Evolutionary conservation across 2,797 vertebrate species (phyloP).

Genomic region (Trachops cirrhosus): DNA sequence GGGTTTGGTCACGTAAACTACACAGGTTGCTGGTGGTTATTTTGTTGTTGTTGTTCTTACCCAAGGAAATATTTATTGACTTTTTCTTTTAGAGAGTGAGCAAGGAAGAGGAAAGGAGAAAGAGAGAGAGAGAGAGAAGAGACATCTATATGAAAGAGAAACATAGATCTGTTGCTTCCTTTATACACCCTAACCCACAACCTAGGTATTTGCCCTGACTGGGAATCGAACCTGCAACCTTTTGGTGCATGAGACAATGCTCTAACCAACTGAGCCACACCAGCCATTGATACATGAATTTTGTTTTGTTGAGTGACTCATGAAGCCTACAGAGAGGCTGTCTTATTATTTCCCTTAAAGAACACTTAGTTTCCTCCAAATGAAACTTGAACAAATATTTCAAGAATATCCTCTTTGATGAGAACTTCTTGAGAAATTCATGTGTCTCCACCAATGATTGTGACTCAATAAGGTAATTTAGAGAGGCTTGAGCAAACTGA

Average conservation of each 20-base stretch:
- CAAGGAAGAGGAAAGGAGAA: neutral
- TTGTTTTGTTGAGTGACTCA: neutral
- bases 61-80: neutral
- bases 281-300: neutral
- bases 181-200: neutral
- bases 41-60: neutral
- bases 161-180: neutral
- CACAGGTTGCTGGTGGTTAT: neutral
- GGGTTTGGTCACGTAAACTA: neutral
- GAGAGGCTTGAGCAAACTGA: neutral
- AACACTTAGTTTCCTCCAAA: neutral
- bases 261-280: neutral
- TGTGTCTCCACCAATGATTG: neutral
- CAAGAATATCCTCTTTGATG: neutral
- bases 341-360: neutral
- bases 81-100: neutral
- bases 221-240: neutral
- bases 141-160: neutral
- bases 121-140: neutral
- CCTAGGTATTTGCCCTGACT: neutral
- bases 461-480: neutral
- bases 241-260: neutral
- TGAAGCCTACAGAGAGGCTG: neutral
- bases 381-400: constrained; percentile 13
- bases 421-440: neutral